Evolutionary conservation across 2,113 vertebrate species (phyloP), one percentile per base, ranked within the genome.

Genomic region (Tamias sibiricus): DNA sequence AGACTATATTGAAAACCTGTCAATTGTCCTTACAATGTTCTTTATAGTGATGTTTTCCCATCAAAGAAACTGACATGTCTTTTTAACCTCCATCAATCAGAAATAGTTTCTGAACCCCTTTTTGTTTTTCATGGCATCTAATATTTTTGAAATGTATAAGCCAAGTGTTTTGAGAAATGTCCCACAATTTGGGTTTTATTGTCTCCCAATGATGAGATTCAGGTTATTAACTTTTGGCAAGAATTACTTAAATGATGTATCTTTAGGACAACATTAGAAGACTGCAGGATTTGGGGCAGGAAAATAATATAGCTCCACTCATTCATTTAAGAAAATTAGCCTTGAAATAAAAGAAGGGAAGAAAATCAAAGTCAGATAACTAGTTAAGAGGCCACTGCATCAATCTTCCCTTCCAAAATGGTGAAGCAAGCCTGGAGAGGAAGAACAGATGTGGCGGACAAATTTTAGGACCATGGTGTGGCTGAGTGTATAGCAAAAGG

Each of bases 111-210:
- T 75, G 8, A 71, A 49, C 24, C 35, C 52, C 59, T 64, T 79
- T 76, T 80, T 59, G 22, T 90, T 16, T 68, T 72, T 49, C 59
- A 16, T 2, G 32, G 30, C 42, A 77, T 69, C 82, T 86, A 72
- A 20, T 75, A 52, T 52, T 95, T 83, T 95, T 93, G 47, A 95
- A 35, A 54, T 24, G 8, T 59, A 69, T 14, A 95, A 37, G n/a
- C 4, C 49, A 89, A 40, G 10, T 57, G 2, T 68, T 93, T 82
- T 95, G 24, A 22, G 87, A 83, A 83, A 66, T 35, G 37, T 66
- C 12, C 32, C n/a, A 22, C 4, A 80, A 10, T 76, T 68, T 72
- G 72, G 76, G 17, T 47, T 81, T 54, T 87, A 84, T 28, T 47
- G 49, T 71, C 24, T 90, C 75, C 3, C 57, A 84, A 72, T 12